These are phyloP conservation scores for Esox lucius DNA, from an alignment of 2,797 vertebrate species.

Conservation along the genomic window DNA sequence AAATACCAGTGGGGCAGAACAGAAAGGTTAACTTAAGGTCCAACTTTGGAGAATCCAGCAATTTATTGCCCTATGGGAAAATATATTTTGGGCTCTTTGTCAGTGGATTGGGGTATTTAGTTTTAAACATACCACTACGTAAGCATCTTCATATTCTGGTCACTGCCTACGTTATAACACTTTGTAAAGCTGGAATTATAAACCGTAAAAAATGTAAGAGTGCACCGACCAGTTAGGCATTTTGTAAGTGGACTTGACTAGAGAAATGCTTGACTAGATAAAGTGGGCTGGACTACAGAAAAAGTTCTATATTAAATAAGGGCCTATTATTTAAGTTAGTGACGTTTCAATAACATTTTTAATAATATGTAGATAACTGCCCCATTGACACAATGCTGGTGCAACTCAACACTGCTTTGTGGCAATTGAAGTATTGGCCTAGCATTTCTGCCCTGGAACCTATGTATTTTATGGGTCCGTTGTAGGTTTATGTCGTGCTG, in stretches of 20 bases:
- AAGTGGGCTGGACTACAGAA: too few relatives aligned
- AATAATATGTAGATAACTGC: too few relatives aligned
- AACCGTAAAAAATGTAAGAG: too few relatives aligned
- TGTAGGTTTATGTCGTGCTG: not conserved
- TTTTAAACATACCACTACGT: not conserved
- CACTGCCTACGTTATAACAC: too few relatives aligned
- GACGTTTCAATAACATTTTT: too few relatives aligned
- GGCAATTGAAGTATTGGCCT: constrained; percentile 42
- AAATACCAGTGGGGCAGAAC: not conserved
- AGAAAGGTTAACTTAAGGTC: not conserved
- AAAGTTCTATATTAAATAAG: too few relatives aligned
- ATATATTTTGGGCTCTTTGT: not conserved
- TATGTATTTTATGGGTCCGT: not conserved
- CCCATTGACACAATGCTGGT: constrained; percentile 38
- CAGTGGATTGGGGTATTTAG: not conserved
- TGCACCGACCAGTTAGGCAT: too few relatives aligned
- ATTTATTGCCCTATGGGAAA: not conserved
- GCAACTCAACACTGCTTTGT: constrained; percentile 40
- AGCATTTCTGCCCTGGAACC: constrained; percentile 31
- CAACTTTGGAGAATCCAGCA: not conserved
- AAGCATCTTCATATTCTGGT: not conserved
- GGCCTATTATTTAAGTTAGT: too few relatives aligned
- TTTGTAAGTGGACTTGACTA: too few relatives aligned
- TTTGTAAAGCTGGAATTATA: too few relatives aligned
- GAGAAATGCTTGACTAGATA: too few relatives aligned